These are phyloP conservation scores for Siphonodentalium dalli DNA, from an alignment of 2,888 invertebrate species.

Conservation along the genomic window DNA sequence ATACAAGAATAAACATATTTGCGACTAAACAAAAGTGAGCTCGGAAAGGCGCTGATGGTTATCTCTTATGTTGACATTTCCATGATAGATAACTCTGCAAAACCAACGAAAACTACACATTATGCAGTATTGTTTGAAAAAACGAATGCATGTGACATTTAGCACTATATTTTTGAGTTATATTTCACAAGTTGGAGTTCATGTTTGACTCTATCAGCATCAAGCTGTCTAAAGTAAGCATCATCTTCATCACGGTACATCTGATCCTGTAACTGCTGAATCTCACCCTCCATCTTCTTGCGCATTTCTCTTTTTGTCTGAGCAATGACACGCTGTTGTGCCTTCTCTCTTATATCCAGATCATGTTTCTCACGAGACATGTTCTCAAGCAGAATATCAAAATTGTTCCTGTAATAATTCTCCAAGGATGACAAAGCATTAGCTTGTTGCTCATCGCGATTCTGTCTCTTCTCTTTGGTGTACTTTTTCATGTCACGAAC, in stretches of 20 bases:
- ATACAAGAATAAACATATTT: too few relatives aligned
- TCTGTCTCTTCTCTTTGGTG: conserved; percentile 57
- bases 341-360: conserved; percentile 49
- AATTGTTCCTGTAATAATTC: conserved; percentile 64
- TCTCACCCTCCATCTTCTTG: conserved; percentile 62
- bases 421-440: conserved; percentile 62
- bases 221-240: conserved; percentile 60
- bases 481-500: conserved; percentile 59
- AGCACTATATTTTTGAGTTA: too few relatives aligned
- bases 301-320: conserved; percentile 61
- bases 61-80: too few relatives aligned
- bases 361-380: conserved; percentile 54
- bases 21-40: too few relatives aligned
- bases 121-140: too few relatives aligned
- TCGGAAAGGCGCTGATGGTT: too few relatives aligned
- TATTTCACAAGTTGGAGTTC: conserved; percentile 55
- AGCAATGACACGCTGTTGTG: conserved; percentile 56
- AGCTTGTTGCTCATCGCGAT: conserved; percentile 47
- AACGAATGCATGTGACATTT: too few relatives aligned
- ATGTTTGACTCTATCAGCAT: conserved; percentile 58
- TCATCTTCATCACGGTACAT: conserved; percentile 61
- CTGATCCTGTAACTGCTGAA: conserved; percentile 58
- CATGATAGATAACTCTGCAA: too few relatives aligned
- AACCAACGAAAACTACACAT: too few relatives aligned
- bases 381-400: conserved; percentile 59